Evolutionary conservation across 2,888 invertebrate species (phyloP), one percentile per base, ranked within the genome.

Genomic region (Dione vanillae): DNA sequence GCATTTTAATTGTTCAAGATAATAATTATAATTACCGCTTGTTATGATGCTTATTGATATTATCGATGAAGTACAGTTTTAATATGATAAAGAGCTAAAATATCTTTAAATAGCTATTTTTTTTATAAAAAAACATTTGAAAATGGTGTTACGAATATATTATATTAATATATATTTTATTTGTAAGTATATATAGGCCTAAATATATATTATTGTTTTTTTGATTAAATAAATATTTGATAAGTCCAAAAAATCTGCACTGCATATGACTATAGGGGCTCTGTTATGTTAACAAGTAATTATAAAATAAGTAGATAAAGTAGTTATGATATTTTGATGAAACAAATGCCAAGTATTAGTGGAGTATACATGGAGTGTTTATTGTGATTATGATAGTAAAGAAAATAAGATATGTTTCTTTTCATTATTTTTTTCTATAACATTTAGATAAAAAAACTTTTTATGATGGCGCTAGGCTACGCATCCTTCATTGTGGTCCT

Each of bases 1-100:
- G 49, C 19, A 47, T 64, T 49, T 19, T 49, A 64, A 64, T 47
- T 64, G 49, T 2, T 49, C 0, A 11, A 45, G 61, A 35, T 61
- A 19, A 56, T 40, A 35, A 16, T n/a, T 37, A 40, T n/a, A n/a
- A n/a, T 49, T 16, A 5, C 9, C 12, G 12, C 19, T 37, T 64
- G 12, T 49, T 49, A 35, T 47, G 47, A 62, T 62, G 2, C 11
- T 62, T 64, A 49, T 47, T 49, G 6, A 8, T 10, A 19, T 37
- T 64, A 64, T 64, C 37, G 12, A 37, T 19, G n/a, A 49, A 16
- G 37, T 37, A 47, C 12, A 14, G 12, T 35, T 45, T 10, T 27
- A n/a, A 54, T 35, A 54, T 35, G 35, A 56, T 16, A 6, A 11
- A 56, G 1, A 56, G 16, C 37, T 5, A 14, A 27, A 2, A 16